These are phyloP conservation scores for Parasteatoda lunata DNA, from an alignment of 2,888 invertebrate species.

Conservation along the genomic window DNA sequence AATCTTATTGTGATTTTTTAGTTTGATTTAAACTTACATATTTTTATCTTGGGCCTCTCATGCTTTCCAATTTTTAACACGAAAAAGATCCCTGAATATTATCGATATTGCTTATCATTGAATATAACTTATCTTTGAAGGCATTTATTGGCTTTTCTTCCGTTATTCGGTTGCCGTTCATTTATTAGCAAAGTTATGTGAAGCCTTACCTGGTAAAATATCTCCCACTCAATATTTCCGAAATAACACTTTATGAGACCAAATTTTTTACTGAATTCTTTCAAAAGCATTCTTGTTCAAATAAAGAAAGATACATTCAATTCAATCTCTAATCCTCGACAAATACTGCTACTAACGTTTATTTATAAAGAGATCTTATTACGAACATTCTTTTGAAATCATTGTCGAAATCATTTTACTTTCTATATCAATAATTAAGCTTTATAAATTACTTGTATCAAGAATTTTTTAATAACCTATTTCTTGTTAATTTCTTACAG, in stretches of 20 bases:
- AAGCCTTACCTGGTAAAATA: background rate
- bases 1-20: too few species aligned
- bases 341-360: too few species aligned
- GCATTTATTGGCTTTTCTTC: constrained; percentile 28
- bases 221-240: background rate
- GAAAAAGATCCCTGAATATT: constrained; percentile 23
- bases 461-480: too few species aligned
- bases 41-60: background rate
- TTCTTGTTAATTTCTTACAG: too few species aligned
- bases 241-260: background rate
- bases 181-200: constrained; percentile 36
- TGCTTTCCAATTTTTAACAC: background rate
- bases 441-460: too few species aligned
- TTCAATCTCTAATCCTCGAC: too few species aligned
- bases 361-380: too few species aligned
- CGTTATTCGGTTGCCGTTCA: constrained; percentile 35
- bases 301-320: background rate
- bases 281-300: background rate
- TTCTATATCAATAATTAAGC: too few species aligned
- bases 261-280: background rate
- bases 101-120: constrained; percentile 38
- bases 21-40: too few species aligned
- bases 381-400: too few species aligned
- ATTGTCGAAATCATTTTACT: too few species aligned
- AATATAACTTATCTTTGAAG: constrained; percentile 24